A percentile compares a stretch with the other conserved stretches of the same genome.
Conservation (phyloP, 2,888 invertebrate genomes). For the Acholoe squamosa region DNA sequence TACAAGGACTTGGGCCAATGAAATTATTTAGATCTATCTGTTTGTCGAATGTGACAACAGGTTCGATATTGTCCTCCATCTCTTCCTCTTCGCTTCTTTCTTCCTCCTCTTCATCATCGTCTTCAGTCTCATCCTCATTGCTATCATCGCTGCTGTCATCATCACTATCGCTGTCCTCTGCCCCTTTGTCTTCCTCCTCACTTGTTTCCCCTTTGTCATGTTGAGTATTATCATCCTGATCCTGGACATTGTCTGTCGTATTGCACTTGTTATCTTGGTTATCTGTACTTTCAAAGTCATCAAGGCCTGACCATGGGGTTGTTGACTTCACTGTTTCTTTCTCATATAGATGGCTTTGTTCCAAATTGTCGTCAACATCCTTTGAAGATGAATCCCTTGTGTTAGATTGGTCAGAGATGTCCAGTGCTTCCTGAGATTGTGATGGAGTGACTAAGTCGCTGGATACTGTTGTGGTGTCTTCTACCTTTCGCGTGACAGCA, state of each 20-base stretch:
- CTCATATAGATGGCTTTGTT: neutral
- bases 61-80: slow-evolving; percentile 4
- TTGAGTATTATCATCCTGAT: neutral
- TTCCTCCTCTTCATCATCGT: slow-evolving; percentile 14
- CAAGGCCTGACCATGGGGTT: neutral
- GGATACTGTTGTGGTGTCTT: neutral
- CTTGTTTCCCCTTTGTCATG: neutral
- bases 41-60: slow-evolving; percentile 64
- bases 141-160: neutral
- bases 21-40: slow-evolving; percentile 64
- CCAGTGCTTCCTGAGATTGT: slow-evolving; percentile 11
- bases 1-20: slow-evolving; percentile 92
- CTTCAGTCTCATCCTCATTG: neutral
- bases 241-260: neutral
- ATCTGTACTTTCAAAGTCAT: neutral
- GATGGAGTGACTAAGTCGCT: neutral
- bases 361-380: neutral
- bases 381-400: neutral
- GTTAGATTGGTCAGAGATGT: neutral
- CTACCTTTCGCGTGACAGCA: neutral
- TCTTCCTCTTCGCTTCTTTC: neutral
- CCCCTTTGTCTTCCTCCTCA: neutral
- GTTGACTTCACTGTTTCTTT: neutral
- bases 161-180: neutral
- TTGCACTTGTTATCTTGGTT: neutral